phyloP scores from a whole-genome alignment of 2,113 vertebrate genomes.

The Antennarius striatus region DNA sequence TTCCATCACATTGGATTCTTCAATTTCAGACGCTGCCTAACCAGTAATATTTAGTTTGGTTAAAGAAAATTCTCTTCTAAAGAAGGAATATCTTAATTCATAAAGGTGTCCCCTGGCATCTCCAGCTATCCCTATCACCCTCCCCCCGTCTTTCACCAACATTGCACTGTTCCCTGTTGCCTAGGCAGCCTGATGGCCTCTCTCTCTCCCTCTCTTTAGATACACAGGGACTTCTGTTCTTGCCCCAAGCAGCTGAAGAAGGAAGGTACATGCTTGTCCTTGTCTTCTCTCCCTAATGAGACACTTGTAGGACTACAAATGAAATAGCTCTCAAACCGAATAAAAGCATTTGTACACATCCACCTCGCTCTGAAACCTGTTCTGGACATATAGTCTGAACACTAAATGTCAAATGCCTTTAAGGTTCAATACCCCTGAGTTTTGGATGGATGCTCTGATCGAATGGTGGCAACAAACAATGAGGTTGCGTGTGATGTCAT shows the following conservation, averaged over 20 bases:
- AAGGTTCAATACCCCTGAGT: not conserved
- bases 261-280: constrained; percentile 47
- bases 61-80: constrained; percentile 18
- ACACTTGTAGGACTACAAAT: constrained; percentile 15
- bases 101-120: constrained; percentile 71
- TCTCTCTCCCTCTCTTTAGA: constrained; percentile 25
- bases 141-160: constrained; percentile 60
- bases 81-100: constrained; percentile 58
- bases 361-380: not conserved
- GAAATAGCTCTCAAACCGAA: constrained; percentile 22
- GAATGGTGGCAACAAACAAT: not conserved
- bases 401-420: constrained; percentile 9
- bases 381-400: not conserved
- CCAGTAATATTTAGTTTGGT: constrained; percentile 45
- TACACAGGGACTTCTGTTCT: constrained; percentile 72
- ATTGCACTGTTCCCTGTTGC: constrained; percentile 74
- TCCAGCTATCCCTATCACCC: constrained; percentile 59
- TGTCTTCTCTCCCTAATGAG: constrained; percentile 33
- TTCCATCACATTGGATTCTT: constrained; percentile 28
- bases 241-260: constrained; percentile 65
- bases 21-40: constrained; percentile 32
- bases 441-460: not conserved
- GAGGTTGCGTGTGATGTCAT: not conserved
- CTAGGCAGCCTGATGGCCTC: constrained; percentile 69
- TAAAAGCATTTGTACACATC: constrained; percentile 9